Evolutionary conservation across 2,888 invertebrate genomes (phyloP), one percentile per base, ranked within the genome.

Genomic region (Lottia gigantea): DNA sequence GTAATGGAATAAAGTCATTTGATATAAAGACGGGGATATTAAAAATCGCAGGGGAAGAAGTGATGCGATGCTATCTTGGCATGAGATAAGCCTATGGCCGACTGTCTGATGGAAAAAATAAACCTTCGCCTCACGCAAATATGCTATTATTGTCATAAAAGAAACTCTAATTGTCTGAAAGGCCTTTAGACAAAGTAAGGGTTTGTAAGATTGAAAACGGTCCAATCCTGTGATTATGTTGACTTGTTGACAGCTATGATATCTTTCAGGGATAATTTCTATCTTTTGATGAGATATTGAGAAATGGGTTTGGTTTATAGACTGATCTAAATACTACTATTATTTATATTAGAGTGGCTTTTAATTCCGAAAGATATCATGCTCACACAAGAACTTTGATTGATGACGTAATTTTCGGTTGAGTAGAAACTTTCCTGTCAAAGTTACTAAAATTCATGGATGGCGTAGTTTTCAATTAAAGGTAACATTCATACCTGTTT

Each of bases 41-140:
- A 55, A 23, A 23, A 55, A 14, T 55, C 11, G 40, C 40, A 23
- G 23, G 55, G 55, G 23, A 55, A 55, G 55, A 55, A 55, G 23
- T 55, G 55, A 19, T 23, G 55, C 55, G 55, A 55, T 55, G 23
- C 55, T 55, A 55, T 55, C 55, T 55, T 55, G 55, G 55, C 55
- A 55, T 55, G 55, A 55, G 55, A 55, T 55, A 55, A 55, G 55
- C 55, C 23, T 55, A 55, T 55, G 55, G 55, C 19, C 55, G 55
- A 23, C 55, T 12, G 55, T 11, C 55, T 55, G 55, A 19, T 55
- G 23, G 40, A 55, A 55, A 55, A 55, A 23, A 55, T 55, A 55
- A 55, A 55, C 55, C 55, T 19, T 55, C 19, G 55, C 55, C 55
- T 55, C 55, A 55, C 55, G 55, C 55, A 55, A 55, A 55, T 55